These are phyloP conservation scores for Pao palembangensis DNA, from an alignment of 2,113 vertebrate genomes.

Conservation along the genomic window DNA sequence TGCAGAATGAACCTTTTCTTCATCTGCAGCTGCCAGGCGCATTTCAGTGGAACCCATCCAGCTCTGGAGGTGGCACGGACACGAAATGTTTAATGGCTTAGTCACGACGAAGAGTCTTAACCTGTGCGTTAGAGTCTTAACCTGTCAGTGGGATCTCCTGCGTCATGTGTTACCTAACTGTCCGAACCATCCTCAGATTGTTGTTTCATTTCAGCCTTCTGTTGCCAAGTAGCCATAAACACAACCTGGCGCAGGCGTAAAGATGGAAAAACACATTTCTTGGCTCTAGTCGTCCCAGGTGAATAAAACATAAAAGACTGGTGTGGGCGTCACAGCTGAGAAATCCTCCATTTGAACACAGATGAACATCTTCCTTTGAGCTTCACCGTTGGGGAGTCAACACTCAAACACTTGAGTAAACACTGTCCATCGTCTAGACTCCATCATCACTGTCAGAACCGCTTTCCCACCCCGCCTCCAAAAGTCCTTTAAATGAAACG, in stretches of 20 bases:
- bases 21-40: slow-evolving; percentile 30
- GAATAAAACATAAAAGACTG: neutral
- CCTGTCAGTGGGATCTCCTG: slow-evolving; percentile 15
- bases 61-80: slow-evolving; percentile 10
- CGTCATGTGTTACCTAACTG: slow-evolving; percentile 31
- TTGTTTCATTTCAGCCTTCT: neutral
- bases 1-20: slow-evolving; percentile 1
- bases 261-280: slow-evolving; percentile 20
- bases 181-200: slow-evolving; percentile 14
- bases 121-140: slow-evolving; percentile 26
- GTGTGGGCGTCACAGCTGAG: no score
- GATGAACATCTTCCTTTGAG: no score
- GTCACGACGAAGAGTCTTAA: slow-evolving; percentile 20
- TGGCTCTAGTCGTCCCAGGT: neutral
- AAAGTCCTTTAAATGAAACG: no score
- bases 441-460: no score
- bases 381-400: no score
- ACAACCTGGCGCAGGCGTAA: neutral
- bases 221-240: slow-evolving; percentile 25
- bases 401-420: no score
- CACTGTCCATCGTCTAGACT: no score
- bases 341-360: no score
- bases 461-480: no score
- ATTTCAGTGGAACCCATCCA: slow-evolving; percentile 4
- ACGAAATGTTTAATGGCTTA: slow-evolving; percentile 24